These are phyloP conservation scores for Acleris sparsana DNA, from an alignment of 2,888 invertebrate genomes.

Conservation along the genomic window DNA sequence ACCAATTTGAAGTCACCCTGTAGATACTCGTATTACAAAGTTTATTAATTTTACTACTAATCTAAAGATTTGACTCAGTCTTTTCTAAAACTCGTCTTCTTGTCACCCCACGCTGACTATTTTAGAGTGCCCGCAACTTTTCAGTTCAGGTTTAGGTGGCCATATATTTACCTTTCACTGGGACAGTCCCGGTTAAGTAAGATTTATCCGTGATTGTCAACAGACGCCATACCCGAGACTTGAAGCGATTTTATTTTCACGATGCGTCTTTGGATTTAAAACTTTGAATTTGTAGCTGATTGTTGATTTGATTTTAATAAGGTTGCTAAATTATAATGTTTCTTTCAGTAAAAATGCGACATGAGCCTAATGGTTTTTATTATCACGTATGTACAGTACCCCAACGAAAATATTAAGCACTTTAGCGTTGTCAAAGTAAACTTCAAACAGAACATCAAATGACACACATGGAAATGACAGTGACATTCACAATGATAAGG, in stretches of 20 bases:
- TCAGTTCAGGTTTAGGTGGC: slow-evolving; percentile 44
- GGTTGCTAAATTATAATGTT: no score
- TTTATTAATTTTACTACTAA: neutral
- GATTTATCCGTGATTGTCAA: slow-evolving; percentile 45
- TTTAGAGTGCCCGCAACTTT: slow-evolving; percentile 42
- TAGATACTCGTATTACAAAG: no score
- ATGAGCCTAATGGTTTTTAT: no score
- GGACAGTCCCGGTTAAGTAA: slow-evolving; percentile 44
- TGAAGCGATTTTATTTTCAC: slow-evolving; percentile 22
- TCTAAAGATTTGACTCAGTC: no score
- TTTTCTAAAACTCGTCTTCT: neutral
- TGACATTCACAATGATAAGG: no score
- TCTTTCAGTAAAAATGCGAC: no score
- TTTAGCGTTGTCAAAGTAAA: no score
- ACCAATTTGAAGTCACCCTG: no score
- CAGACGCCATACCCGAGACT: slow-evolving; percentile 13
- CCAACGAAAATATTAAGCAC: no score
- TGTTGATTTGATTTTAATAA: neutral
- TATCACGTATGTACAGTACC: no score
- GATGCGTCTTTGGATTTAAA: neutral
- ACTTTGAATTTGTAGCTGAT: neutral
- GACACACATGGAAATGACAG: no score
- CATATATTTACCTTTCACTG: slow-evolving; percentile 48
- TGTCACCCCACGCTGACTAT: slow-evolving; percentile 38
- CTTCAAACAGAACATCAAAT: no score